Percentiles rank a stretch among this genome's conserved stretches.
Conservation (phyloP, 2,113 vertebrate species). For the Gorsachius goisagi region DNA sequence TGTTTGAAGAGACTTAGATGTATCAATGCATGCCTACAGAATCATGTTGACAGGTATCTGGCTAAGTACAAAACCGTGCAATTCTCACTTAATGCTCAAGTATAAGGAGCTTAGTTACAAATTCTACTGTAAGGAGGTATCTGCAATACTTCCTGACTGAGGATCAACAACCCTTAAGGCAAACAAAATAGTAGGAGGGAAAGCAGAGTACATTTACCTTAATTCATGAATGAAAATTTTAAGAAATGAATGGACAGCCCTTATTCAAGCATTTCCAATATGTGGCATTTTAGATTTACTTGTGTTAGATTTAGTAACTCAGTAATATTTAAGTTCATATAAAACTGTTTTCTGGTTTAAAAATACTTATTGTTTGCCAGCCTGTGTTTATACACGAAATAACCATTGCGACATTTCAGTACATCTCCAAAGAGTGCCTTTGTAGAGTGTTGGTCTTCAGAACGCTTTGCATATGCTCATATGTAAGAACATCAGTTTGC, state of each 20-base stretch:
- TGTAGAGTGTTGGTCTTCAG: neutral
- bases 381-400: neutral
- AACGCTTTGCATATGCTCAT: fast-evolving
- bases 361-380: neutral
- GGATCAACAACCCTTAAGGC: neutral
- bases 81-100: neutral
- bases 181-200: neutral
- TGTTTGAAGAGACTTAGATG: neutral
- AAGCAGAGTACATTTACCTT: neutral
- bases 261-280: neutral
- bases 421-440: neutral
- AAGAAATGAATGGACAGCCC: neutral
- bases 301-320: neutral
- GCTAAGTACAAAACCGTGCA: neutral
- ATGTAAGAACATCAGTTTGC: neutral
- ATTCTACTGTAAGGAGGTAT: neutral
- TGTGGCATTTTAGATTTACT: neutral
- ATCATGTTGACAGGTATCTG: neutral
- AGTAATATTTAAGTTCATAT: neutral
- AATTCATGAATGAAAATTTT: neutral
- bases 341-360: neutral
- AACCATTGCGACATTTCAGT: neutral
- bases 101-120: neutral
- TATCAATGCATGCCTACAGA: neutral
- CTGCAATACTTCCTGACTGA: neutral